Evolutionary conservation across 2,888 invertebrate genomes (phyloP).

Genomic region (Archips crataeganus): DNA sequence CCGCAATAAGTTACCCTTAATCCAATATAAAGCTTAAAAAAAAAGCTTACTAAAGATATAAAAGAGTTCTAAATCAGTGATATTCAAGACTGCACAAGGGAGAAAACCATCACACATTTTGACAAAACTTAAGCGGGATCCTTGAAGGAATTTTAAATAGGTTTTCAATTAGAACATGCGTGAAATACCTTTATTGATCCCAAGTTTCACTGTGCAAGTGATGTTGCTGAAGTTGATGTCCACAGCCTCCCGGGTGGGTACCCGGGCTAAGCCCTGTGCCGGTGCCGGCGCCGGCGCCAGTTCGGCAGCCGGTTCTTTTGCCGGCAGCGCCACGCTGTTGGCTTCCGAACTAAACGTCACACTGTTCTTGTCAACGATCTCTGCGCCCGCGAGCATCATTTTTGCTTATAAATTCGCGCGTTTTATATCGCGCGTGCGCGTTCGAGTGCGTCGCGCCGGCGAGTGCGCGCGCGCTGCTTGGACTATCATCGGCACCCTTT

Average conservation of each 20-base stretch:
- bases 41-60: too few relatives aligned
- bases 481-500: slow-evolving; percentile 60
- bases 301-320: slow-evolving; percentile 7
- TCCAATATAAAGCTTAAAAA: too few relatives aligned
- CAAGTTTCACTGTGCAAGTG: slow-evolving; percentile 89
- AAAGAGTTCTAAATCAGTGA: too few relatives aligned
- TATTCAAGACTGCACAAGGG: too few relatives aligned
- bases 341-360: slow-evolving; percentile 59
- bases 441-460: slow-evolving; percentile 57
- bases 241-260: slow-evolving; percentile 80
- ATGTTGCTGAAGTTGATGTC: slow-evolving; percentile 92
- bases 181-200: slow-evolving; percentile 89
- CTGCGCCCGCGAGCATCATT: slow-evolving; percentile 81
- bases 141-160: too few relatives aligned
- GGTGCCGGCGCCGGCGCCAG: slow-evolving; percentile 24
- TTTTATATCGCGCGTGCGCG: slow-evolving; percentile 63
- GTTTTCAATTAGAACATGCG: not conserved
- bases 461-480: slow-evolving; percentile 68
- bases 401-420: slow-evolving; percentile 46
- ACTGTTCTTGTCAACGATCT: slow-evolving; percentile 72
- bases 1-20: too few relatives aligned
- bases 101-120: too few relatives aligned
- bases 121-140: too few relatives aligned
- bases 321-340: slow-evolving; percentile 44
- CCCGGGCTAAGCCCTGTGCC: slow-evolving; percentile 55